phyloP scores from a whole-genome alignment of 2,888 invertebrate genomes.

The Anodontia alba region DNA sequence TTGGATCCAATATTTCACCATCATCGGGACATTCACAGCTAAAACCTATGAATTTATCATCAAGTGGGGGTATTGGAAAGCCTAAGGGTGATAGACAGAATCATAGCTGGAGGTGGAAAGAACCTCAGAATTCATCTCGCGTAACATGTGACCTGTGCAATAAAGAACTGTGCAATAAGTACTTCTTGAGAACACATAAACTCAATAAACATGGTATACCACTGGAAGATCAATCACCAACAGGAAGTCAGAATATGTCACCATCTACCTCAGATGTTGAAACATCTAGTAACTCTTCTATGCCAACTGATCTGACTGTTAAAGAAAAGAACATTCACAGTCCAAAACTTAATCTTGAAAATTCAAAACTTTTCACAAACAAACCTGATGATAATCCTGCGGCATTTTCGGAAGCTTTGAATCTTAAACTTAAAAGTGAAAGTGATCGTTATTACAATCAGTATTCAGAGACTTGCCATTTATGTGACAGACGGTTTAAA shows the following conservation, averaged over 20 bases:
- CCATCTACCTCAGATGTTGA: slow-evolving; percentile 76
- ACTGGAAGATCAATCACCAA: slow-evolving; percentile 76
- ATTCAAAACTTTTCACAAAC: slow-evolving; percentile 58
- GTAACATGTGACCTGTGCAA: slow-evolving; percentile 84
- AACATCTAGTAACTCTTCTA: slow-evolving; percentile 77
- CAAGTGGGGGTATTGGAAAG: slow-evolving; percentile 42
- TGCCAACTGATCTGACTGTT: slow-evolving; percentile 69
- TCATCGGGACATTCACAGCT: slow-evolving; percentile 34
- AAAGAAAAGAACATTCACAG: slow-evolving; percentile 62
- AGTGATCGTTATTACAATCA: slow-evolving; percentile 63
- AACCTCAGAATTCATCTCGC: slow-evolving; percentile 80
- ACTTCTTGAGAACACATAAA: slow-evolving; percentile 84
- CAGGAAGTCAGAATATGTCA: slow-evolving; percentile 70
- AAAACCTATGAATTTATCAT: slow-evolving; percentile 56
- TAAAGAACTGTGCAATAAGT: slow-evolving; percentile 85
- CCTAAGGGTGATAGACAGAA: slow-evolving; percentile 43
- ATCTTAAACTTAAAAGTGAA: slow-evolving; percentile 66
- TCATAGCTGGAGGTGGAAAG: slow-evolving; percentile 81
- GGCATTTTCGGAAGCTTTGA: slow-evolving; percentile 56
- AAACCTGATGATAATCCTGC: slow-evolving; percentile 44
- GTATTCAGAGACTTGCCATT: slow-evolving; percentile 73
- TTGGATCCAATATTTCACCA: slow-evolving; percentile 20
- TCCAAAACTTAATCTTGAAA: slow-evolving; percentile 68
- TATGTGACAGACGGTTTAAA: slow-evolving; percentile 77
- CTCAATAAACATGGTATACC: slow-evolving; percentile 84